Evolutionary conservation across 2,797 vertebrate species (phyloP), one percentile per base, ranked within the genome.

Genomic region (Poeciliopsis infans): DNA sequence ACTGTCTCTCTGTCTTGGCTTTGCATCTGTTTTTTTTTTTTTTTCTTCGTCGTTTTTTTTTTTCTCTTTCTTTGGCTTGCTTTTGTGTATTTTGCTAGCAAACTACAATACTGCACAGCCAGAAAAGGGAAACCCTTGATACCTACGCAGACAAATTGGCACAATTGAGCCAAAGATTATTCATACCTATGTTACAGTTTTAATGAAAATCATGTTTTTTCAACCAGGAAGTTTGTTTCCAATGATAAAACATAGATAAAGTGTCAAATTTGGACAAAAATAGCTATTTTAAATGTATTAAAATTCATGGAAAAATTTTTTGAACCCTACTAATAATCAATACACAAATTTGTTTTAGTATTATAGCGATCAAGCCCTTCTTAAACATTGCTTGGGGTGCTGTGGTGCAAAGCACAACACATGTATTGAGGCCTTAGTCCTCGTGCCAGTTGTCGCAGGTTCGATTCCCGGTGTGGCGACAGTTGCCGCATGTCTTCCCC

Each of bases 1-100:
- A 90, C 89, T 86, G 81, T 88, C 80, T 88, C 83, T 72, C 81
- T 86, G 53, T 85, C 74, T 88, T 86, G 76, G 85, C 74, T 77
- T 51, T 83, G 55, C 82, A 71, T 84, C 77, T 87, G 16, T 87
- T 47, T 81, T 68, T 88, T 80, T 25, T 53, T 18, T 53, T 57
- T 76, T 89, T 87, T 81, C 13, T 61, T 61, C 59, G 2, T 61
- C 84, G 18, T 86, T 61, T 80, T 74, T 89, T 74, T 89, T 36
- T 36, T 5, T 39, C 5, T 79, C 47, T 89, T 43, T 89, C 39
- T 91, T 78, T 68, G n/a, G 13, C 74, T 31, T 68, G 53, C 79
- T 83, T 75, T 79, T 79, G 45, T 79, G 59, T 80, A 61, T 76
- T 20, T 74, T 23, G 71, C 64, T 78, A 72, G 78, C 55, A 85